Base-by-base conservation (phyloP, 2,888 invertebrate species). In the Dorcus hopei region DNA sequence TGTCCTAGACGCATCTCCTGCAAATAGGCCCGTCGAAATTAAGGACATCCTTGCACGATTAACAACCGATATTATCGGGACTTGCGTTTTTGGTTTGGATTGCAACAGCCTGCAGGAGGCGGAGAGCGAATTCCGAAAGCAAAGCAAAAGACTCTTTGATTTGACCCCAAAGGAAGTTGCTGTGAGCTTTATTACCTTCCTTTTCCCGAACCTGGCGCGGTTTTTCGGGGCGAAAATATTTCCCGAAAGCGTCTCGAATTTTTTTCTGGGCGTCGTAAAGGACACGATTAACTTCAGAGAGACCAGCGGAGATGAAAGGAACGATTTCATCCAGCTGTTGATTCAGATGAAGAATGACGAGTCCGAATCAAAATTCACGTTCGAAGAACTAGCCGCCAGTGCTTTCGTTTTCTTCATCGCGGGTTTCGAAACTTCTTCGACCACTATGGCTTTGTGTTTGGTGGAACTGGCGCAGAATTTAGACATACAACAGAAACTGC, bases 401-500 rank as follows among this genome's bases (percentile, higher is more conserved):
- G 67, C 73, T 2, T 65, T 79, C 1, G 71, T 80, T 0, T 80
- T 81, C 62, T 79, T 79, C 58, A 38, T 77, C 1, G 81, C 80
- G 9, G 80, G 80, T 1, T 80, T 76, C 61, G 80, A 80, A 58
- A 80, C 81, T 0, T 78, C 79, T 0, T 76, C 79, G 0, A 69
- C 75, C 0, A 75, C 76, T 0, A 64, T 81, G 48, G 71, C 73
- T 8, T 79, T 75, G 41, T 58, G 75, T 0, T 64, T 74, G 0
- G 79, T 76, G 61, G 72, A 77, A 19, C 59, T 82, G 7, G 78
- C 81, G 0, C 39, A 54, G 2, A 66, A 81, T 59, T 72, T 67
- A 1, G 72, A 77, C 0, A 62, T 80, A 2, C 82, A 82, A 60
- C 68, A 75, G 0, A 79, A 72, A 62, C 58, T 80, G 5, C 70